Conservation (phyloP, 2,888 invertebrate genomes). For the Phragmatobia fuliginosa region DNA sequence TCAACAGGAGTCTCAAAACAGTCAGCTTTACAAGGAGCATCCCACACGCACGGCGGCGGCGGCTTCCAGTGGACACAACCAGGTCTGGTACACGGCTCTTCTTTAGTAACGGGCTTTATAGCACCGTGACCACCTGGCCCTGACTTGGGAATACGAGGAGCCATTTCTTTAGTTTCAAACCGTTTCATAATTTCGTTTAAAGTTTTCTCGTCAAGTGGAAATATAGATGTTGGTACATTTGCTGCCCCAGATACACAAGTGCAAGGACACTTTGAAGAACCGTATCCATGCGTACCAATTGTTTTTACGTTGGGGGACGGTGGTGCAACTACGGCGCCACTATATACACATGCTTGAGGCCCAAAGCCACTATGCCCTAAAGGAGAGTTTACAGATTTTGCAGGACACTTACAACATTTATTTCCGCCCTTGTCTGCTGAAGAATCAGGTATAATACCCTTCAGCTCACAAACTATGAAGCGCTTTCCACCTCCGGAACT, state of each 20-base stretch:
- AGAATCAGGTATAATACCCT: conserved; percentile 69
- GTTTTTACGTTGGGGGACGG: conserved; percentile 22
- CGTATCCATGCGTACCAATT: conserved; percentile 13
- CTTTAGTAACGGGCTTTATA: conserved; percentile 52
- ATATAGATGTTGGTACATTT: conserved; percentile 52
- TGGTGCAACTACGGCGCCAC: conserved; percentile 25
- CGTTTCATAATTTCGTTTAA: conserved; percentile 61
- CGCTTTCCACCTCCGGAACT: conserved; percentile 67
- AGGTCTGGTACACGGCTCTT: conserved; percentile 70
- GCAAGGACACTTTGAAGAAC: conserved; percentile 51
- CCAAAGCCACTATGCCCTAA: conserved; percentile 23
- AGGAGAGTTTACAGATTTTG: conserved; percentile 42
- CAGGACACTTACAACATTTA: conserved; percentile 77
- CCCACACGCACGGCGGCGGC: conserved; percentile 77
- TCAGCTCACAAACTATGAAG: conserved; percentile 82
- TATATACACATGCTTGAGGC: conserved; percentile 45
- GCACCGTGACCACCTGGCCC: conserved; percentile 62
- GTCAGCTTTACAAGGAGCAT: conserved; percentile 78
- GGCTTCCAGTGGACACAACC: conserved; percentile 78
- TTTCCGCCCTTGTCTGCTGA: conserved; percentile 58
- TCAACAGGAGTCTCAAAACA: conserved; percentile 74
- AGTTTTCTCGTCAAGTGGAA: conserved; percentile 67
- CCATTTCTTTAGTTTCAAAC: conserved; percentile 64
- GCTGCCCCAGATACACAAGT: conserved; percentile 36
- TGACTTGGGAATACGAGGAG: conserved; percentile 43